Percentiles rank a stretch among this genome's conserved stretches.
Evolutionary conservation across 2,797 vertebrate genomes (phyloP).

Genomic region (Pangasius djambal): DNA sequence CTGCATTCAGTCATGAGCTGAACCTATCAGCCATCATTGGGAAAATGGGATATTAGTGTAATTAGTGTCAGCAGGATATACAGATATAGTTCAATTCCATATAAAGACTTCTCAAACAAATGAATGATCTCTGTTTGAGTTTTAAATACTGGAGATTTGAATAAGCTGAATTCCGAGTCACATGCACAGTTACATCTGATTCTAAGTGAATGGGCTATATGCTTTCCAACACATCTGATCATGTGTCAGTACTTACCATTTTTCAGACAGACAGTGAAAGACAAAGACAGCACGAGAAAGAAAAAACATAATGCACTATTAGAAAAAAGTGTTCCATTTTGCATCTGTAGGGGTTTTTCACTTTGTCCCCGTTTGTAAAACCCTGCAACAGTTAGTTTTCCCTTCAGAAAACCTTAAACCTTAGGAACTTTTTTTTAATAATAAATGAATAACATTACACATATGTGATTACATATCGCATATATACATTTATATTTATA

Average conservation of each 20-base stretch:
- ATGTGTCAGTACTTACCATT: background rate
- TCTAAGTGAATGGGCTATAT: background rate
- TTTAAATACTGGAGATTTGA: background rate
- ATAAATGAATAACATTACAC: too few species aligned
- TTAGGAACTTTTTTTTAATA: too few species aligned
- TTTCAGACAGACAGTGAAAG: background rate
- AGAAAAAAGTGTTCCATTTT: too few species aligned
- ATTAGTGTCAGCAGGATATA: background rate
- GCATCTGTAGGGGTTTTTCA: too few species aligned
- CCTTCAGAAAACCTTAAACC: too few species aligned
- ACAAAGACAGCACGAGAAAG: background rate
- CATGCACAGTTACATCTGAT: background rate
- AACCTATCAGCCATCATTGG: conserved; percentile 65
- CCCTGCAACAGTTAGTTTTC: too few species aligned
- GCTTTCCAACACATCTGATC: background rate
- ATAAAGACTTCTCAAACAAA: background rate
- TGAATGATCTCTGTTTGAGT: too few species aligned
- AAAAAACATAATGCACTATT: too few species aligned
- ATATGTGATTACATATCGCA: too few species aligned
- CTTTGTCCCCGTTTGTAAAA: too few species aligned
- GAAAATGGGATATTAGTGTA: background rate
- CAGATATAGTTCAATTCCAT: background rate
- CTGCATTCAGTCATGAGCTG: conserved; percentile 79
- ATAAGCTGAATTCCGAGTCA: background rate
- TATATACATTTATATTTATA: too few species aligned